These are phyloP conservation scores for Ips typographus DNA, from an alignment of 1,140 invertebrate species.

Conservation along the genomic window DNA sequence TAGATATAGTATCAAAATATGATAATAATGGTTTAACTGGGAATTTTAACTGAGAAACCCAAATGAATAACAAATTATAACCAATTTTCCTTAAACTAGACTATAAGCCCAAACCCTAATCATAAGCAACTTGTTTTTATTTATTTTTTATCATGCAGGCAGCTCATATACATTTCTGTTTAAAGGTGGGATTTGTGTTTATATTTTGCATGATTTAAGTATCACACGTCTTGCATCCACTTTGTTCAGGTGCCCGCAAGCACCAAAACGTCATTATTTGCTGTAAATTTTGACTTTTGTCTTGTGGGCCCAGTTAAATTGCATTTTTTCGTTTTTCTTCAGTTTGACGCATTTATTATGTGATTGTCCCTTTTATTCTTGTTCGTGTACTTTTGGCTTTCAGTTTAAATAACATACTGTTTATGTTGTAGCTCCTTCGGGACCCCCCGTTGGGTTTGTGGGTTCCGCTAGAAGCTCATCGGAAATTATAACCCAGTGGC, in stretches of 20 bases:
- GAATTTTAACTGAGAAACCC: too few species aligned
- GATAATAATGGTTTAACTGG: too few species aligned
- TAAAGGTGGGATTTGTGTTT: slow-evolving; percentile 46
- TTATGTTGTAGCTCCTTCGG: slow-evolving; percentile 73
- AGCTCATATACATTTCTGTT: slow-evolving; percentile 47
- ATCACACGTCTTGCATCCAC: slow-evolving; percentile 13
- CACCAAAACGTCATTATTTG: neutral
- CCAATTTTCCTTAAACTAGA: too few species aligned
- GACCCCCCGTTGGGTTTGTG: slow-evolving; percentile 85
- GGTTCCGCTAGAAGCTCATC: slow-evolving; percentile 89
- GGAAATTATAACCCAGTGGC: slow-evolving; percentile 97
- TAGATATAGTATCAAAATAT: too few species aligned
- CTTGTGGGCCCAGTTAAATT: neutral
- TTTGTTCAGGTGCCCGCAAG: neutral
- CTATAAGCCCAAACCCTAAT: too few species aligned
- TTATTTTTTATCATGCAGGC: slow-evolving; percentile 47
- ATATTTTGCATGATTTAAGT: slow-evolving; percentile 22
- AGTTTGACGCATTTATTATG: neutral
- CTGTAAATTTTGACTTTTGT: neutral
- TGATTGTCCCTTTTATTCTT: neutral
- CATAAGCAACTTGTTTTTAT: slow-evolving; percentile 41
- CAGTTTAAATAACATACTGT: neutral
- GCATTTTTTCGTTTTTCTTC: slow-evolving; percentile 1
- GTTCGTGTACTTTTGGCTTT: neutral
- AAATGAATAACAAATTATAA: too few species aligned